Conservation (phyloP, 2,797 vertebrate genomes). For the Megaceryle alcyon region DNA sequence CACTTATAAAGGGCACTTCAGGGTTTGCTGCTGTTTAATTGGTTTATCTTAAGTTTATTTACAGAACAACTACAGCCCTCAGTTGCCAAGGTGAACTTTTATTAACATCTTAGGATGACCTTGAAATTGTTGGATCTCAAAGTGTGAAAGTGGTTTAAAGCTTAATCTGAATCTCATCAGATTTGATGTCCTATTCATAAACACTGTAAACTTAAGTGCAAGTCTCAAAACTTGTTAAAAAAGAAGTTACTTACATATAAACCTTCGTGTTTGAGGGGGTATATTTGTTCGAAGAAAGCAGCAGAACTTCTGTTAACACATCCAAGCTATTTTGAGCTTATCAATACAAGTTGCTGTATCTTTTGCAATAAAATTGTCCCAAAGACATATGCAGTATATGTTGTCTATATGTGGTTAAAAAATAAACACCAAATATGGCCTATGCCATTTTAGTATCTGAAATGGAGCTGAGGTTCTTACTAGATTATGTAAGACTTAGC, state of each 20-base stretch:
- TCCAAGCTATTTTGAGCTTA: slow-evolving; percentile 30
- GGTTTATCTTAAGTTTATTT: neutral
- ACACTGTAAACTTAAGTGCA: accelerated
- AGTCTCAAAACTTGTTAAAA: neutral
- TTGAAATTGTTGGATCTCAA: neutral
- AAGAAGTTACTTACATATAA: neutral
- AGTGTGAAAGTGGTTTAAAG: neutral
- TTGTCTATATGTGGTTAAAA: neutral
- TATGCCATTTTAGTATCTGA: neutral
- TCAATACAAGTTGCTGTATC: neutral
- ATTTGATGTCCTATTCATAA: neutral
- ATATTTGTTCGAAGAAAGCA: slow-evolving; percentile 13
- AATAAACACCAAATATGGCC: neutral
- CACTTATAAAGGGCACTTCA: neutral
- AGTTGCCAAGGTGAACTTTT: neutral
- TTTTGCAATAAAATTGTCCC: slow-evolving; percentile 68
- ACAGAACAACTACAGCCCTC: neutral
- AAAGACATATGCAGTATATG: neutral
- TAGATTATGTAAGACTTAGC: neutral
- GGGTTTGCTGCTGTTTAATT: neutral
- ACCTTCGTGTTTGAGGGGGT: neutral
- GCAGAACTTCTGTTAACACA: slow-evolving; percentile 22
- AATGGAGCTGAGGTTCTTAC: neutral
- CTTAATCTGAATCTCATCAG: neutral
- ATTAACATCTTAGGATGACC: neutral